Percentiles rank a stretch among this genome's conserved stretches.
These are phyloP conservation scores for Rhyacophila evoluta DNA, from an alignment of 2,888 invertebrate species.

Conservation along the genomic window DNA sequence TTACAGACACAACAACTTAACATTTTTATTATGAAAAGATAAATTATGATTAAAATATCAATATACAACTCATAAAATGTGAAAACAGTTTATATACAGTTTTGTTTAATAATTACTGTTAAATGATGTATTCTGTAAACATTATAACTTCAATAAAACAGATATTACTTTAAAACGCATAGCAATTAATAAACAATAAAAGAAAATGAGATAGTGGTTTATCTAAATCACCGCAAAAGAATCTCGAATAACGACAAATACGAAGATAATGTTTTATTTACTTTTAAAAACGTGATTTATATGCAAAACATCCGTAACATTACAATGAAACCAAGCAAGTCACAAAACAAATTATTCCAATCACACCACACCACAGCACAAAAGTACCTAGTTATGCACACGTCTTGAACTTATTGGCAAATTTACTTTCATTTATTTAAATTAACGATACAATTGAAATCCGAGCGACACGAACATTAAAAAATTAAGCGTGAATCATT, in stretches of 20 bases:
- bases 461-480: background rate
- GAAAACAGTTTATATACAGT: too few relatives aligned
- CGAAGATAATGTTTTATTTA: background rate
- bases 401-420: constrained; percentile 1
- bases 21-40: too few relatives aligned
- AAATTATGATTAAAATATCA: too few relatives aligned
- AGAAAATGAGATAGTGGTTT: too few relatives aligned
- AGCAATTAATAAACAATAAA: too few relatives aligned
- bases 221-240: background rate
- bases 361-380: constrained; percentile 13
- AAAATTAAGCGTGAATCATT: background rate
- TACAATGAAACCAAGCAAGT: background rate
- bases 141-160: too few relatives aligned
- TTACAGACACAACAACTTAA: too few relatives aligned
- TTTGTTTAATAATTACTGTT: too few relatives aligned
- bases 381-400: constrained; percentile 11
- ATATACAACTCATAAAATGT: too few relatives aligned
- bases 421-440: constrained; percentile 22
- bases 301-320: background rate
- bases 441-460: background rate
- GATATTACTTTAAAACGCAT: too few relatives aligned
- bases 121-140: too few relatives aligned
- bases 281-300: background rate
- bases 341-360: background rate
- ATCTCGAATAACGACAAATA: background rate